A percentile compares a stretch with the other conserved stretches of the same genome.
phyloP scores from a whole-genome alignment of 2,888 invertebrate species.

The Patella pellucida region DNA sequence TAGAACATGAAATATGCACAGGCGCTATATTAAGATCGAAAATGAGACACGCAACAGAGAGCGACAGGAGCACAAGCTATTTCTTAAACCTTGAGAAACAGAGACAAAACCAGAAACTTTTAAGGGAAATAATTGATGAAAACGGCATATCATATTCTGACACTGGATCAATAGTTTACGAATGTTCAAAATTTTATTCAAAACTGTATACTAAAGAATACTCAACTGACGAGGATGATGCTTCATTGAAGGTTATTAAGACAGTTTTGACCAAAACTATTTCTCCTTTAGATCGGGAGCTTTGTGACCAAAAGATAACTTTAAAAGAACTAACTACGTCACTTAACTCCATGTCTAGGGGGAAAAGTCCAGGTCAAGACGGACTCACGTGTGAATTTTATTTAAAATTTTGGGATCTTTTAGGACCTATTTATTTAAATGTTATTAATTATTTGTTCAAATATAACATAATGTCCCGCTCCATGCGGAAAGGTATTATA shows the following conservation, averaged over 20 bases:
- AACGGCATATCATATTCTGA: background rate
- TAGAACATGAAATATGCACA: background rate
- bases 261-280: background rate
- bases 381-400: slow-evolving; percentile 14
- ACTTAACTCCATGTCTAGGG: slow-evolving; percentile 27
- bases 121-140: background rate
- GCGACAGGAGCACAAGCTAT: background rate
- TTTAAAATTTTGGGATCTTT: background rate
- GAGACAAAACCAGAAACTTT: background rate
- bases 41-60: background rate
- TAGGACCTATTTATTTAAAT: slow-evolving; percentile 21
- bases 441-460: slow-evolving; percentile 26
- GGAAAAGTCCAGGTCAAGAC: no score
- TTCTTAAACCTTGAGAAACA: background rate
- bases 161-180: background rate
- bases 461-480: slow-evolving; percentile 23
- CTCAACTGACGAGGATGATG: background rate
- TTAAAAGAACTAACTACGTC: slow-evolving; percentile 17
- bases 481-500: slow-evolving; percentile 27
- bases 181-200: background rate
- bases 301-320: slow-evolving; percentile 3
- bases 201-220: background rate
- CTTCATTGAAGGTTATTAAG: background rate
- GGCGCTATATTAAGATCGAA: background rate
- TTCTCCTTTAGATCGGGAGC: background rate